phyloP scores from a whole-genome alignment of 2,113 vertebrate species.

The Oryzias celebensis region DNA sequence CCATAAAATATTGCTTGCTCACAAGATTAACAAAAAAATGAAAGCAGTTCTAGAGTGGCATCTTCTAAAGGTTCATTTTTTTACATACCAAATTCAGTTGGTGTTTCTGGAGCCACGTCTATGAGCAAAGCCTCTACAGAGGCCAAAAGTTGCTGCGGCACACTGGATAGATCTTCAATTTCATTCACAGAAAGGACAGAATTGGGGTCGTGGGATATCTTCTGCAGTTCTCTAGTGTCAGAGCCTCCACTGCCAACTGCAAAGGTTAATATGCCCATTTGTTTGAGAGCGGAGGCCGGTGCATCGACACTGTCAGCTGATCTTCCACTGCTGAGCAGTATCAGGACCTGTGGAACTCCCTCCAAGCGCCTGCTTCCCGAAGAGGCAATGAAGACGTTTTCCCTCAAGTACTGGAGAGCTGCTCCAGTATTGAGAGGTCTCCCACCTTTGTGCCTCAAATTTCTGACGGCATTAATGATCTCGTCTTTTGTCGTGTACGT shows the following conservation, averaged over 20 bases:
- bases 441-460: constrained; percentile 48
- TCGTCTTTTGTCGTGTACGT: constrained; percentile 31
- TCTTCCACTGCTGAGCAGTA: constrained; percentile 54
- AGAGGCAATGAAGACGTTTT: constrained; percentile 76
- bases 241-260: constrained; percentile 36
- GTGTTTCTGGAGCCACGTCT: background rate
- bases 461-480: constrained; percentile 31
- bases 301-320: constrained; percentile 55
- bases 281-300: constrained; percentile 52
- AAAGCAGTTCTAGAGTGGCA: background rate
- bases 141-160: constrained; percentile 40
- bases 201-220: constrained; percentile 33
- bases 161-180: constrained; percentile 67
- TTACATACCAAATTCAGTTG: constrained; percentile 26
- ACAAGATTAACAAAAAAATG: no score
- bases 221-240: constrained; percentile 34
- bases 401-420: constrained; percentile 72
- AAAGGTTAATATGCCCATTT: constrained; percentile 42
- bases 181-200: constrained; percentile 25
- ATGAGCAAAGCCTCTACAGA: constrained; percentile 22
- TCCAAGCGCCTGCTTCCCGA: constrained; percentile 81
- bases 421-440: constrained; percentile 79
- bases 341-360: constrained; percentile 78
- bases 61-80: background rate
- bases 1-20: no score